Evolutionary conservation across 2,888 invertebrate genomes (phyloP).

Genomic region (Hydroisotoma schaefferi): DNA sequence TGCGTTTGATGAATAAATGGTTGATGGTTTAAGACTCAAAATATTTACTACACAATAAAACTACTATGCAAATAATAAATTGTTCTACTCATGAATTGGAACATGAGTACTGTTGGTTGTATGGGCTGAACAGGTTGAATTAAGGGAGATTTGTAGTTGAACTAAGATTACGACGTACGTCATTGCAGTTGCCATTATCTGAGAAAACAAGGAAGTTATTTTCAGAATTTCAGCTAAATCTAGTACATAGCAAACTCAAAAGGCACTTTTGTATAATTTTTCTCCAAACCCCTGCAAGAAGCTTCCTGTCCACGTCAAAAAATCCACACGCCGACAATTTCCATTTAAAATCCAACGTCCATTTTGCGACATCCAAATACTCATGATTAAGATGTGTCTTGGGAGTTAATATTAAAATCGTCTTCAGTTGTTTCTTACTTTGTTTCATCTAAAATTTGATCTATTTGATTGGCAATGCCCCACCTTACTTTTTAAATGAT

Average conservation of each 20-base stretch:
- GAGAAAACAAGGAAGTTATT: not conserved
- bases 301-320: constrained; percentile 28
- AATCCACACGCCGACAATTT: constrained; percentile 24
- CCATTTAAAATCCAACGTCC: constrained; percentile 20
- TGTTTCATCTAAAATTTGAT: constrained; percentile 16
- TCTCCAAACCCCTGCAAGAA: constrained; percentile 22
- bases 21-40: too few relatives aligned
- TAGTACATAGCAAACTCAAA: not conserved
- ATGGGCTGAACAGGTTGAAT: not conserved
- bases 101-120: not conserved
- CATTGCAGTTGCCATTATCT: constrained; percentile 11
- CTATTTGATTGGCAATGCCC: too few relatives aligned
- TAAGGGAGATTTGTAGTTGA: constrained; percentile 10
- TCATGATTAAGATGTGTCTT: not conserved
- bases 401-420: constrained; percentile 3
- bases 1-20: too few relatives aligned
- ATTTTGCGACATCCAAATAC: constrained; percentile 14
- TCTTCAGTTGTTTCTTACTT: constrained; percentile 9
- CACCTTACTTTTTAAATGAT: too few relatives aligned
- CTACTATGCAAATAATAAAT: too few relatives aligned
- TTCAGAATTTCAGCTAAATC: too few relatives aligned
- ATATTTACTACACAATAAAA: too few relatives aligned
- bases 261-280: not conserved
- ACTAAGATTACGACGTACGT: constrained; percentile 10
- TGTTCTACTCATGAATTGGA: too few relatives aligned